Base-by-base conservation (phyloP, 2,888 invertebrate species). In the Hydraecia micacea region DNA sequence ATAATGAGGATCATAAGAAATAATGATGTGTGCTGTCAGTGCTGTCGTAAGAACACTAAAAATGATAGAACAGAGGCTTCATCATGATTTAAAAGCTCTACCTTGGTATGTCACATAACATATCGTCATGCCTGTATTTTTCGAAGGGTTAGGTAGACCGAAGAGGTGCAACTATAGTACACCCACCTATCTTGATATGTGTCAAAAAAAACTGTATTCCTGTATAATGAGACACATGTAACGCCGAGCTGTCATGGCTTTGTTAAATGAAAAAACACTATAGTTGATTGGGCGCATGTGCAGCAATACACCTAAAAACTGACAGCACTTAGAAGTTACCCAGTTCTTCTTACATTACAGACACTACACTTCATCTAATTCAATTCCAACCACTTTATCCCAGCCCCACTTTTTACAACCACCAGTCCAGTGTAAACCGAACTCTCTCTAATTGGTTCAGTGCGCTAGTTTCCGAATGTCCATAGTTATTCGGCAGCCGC, bases 401-500 rank as follows among this genome's bases (percentile, higher is more conserved):
- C 13, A 70, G 21, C 15, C 6, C 71, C 74, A 79, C 66, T 85
- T 86, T 89, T 86, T 84, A 83, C 84, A 80, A 75, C 67, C 70
- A 67, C 75, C 73, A 78, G 71, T 78, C 72, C 68, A 73, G 60
- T 74, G 71, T 75, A 81, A 71, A 73, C 77, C 80, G 79, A 84
- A 87, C 84, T 79, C 80, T 66, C 73, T 78, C 87, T 90, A 91
- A 91, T 90, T 91, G 90, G 87, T 87, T 87, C 84, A 81, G 62
- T 89, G 88, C 84, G 86, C 89, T 88, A 88, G 89, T 91, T 90
- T 86, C 77, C 85, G 80, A 90, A 91, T 80, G 81, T 72, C 84
- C 76, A 83, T 84, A 87, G 88, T 89, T 90, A 91, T 89, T 86
- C 86, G 77, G 84, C 82, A 77, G 77, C 86, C 87, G 88, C 89